Percentiles rank a stretch among this genome's conserved stretches.
Evolutionary conservation across 2,888 invertebrate species (phyloP).

Genomic region (Epistrophe grossulariae): DNA sequence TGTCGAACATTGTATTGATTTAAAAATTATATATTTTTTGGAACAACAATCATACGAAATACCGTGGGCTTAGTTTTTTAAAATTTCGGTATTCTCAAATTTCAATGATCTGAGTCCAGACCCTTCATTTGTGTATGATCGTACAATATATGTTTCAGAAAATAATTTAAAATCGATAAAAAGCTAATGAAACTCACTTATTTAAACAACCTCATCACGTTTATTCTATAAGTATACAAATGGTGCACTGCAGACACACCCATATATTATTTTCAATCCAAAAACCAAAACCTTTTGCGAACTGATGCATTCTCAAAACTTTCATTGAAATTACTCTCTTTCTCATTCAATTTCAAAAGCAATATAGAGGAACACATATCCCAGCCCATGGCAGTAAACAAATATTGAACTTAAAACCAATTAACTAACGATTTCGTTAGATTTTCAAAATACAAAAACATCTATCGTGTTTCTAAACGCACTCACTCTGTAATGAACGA

Average conservation of each 20-base stretch:
- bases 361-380: background rate
- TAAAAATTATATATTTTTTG: no score
- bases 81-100: no score
- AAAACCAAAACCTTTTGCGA: background rate
- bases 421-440: conserved; percentile 54
- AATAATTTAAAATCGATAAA: no score
- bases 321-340: background rate
- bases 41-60: no score
- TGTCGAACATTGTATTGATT: no score
- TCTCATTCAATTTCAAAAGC: conserved; percentile 25
- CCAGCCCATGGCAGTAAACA: conserved; percentile 17
- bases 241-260: background rate
- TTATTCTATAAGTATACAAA: background rate
- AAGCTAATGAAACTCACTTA: background rate
- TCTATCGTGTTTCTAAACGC: conserved; percentile 42
- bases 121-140: no score
- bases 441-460: conserved; percentile 33
- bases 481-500: background rate
- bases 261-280: background rate
- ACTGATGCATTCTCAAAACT: background rate
- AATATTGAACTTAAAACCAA: conserved; percentile 65
- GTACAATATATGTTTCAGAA: no score
- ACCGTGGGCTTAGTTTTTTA: no score
- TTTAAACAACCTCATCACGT: background rate
- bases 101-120: no score